Conservation (phyloP, 2,113 vertebrate genomes). For the Loxodonta africana region DNA sequence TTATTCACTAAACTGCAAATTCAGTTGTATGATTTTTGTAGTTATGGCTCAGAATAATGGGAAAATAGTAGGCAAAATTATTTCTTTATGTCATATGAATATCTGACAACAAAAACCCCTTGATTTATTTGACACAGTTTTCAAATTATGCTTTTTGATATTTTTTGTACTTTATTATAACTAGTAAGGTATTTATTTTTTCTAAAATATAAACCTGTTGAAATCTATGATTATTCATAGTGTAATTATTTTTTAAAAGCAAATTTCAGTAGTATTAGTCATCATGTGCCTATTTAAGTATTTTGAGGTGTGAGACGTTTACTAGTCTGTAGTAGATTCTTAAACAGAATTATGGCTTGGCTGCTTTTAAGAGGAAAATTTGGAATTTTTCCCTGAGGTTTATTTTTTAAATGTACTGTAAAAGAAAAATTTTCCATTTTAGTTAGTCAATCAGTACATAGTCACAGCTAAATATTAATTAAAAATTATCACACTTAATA, state of each 20-base stretch:
- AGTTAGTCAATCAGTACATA: neutral
- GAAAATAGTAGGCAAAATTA: neutral
- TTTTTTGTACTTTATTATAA: slow-evolving; percentile 15
- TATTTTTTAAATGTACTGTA: slow-evolving; percentile 34
- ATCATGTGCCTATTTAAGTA: slow-evolving; percentile 51
- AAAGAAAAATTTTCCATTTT: slow-evolving; percentile 38
- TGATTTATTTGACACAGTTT: slow-evolving; percentile 28
- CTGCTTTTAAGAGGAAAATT: slow-evolving; percentile 77
- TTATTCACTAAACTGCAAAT: slow-evolving; percentile 59
- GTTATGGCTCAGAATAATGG: slow-evolving; percentile 21
- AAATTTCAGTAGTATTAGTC: slow-evolving; percentile 50
- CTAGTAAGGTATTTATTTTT: neutral
- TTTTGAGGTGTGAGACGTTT: slow-evolving; percentile 58
- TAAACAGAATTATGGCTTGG: slow-evolving; percentile 28
- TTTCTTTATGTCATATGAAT: slow-evolving; percentile 33
- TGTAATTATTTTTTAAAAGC: slow-evolving; percentile 42
- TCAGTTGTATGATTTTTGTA: slow-evolving; percentile 36
- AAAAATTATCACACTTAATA: neutral
- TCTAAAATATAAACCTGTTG: neutral
- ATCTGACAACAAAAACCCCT: neutral
- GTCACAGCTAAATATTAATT: neutral
- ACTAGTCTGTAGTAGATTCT: neutral
- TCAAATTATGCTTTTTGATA: neutral
- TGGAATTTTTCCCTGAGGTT: slow-evolving; percentile 7
- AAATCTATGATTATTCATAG: slow-evolving; percentile 1